A percentile compares a stretch with the other conserved stretches of the same genome.
Evolutionary conservation across 2,113 vertebrate genomes (phyloP).

Genomic region (Eira barbara): DNA sequence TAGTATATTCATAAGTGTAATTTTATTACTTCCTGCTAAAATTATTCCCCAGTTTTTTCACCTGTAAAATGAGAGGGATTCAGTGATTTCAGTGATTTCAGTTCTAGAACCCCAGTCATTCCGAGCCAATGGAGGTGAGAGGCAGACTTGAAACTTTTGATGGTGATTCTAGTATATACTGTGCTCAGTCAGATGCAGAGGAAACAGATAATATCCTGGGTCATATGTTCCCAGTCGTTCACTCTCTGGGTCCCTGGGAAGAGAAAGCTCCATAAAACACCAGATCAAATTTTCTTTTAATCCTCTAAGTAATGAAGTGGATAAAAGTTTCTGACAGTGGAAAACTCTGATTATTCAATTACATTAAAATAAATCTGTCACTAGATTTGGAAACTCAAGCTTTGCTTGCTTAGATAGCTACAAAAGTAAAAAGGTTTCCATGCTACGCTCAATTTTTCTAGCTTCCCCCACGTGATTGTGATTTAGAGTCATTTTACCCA

Average conservation of each 20-base stretch:
- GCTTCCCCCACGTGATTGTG: constrained; percentile 42
- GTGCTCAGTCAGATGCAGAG: constrained; percentile 21
- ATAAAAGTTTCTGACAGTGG: constrained; percentile 69
- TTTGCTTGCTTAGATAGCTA: constrained; percentile 51
- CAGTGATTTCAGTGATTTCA: not conserved
- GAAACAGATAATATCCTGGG: constrained; percentile 19
- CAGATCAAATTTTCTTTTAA: constrained; percentile 71
- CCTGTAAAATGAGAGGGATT: not conserved
- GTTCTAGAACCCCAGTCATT: not conserved
- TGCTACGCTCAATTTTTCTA: constrained; percentile 53
- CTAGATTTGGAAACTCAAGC: constrained; percentile 61
- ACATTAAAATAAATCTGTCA: constrained; percentile 72
- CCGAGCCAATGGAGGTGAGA: constrained; percentile 5
- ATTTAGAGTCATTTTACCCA: constrained; percentile 69
- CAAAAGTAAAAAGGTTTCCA: constrained; percentile 60
- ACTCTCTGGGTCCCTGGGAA: constrained; percentile 69
- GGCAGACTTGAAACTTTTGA: not conserved
- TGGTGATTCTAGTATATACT: not conserved
- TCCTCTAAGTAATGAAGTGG: constrained; percentile 64
- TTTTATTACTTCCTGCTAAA: constrained; percentile 13
- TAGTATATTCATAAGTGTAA: not conserved
- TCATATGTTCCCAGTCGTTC: constrained; percentile 44
- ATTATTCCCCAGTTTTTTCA: not conserved
- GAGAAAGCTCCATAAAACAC: constrained; percentile 76
- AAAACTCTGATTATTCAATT: constrained; percentile 71